Base-by-base conservation (phyloP, 2,888 invertebrate genomes). In the Gisinianus flammeolus region DNA sequence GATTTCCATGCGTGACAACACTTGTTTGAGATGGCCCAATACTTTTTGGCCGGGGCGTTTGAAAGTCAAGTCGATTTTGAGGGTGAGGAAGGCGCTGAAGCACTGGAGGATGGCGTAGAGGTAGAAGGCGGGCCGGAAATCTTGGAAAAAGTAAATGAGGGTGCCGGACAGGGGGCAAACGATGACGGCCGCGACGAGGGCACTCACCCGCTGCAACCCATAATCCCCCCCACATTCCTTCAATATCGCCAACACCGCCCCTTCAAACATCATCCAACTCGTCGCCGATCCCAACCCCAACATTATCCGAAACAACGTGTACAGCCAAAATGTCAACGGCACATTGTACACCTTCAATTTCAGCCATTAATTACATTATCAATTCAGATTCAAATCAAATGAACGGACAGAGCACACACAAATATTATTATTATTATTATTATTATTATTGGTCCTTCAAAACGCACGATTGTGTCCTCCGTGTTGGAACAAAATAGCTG, bases 251-350 rank as follows among this genome's bases (percentile, higher is more conserved):
- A 93, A 92, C 2, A 92, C 93, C 0, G 93, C 93, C 0, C 93
- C 87, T 87, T 93, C 93, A 86, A 93, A 93, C 92, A 93, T 93
- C 31, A 93, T 92, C 86, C 92, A 93, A 0, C 92, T 91, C 1
- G 93, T 93, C 10, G 85, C 85, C 58, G 85, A 83, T 24, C 83
- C 79, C 66, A 85, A 76, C 0, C 93, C 92, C 8, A 85, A 80
- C 19, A 85, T 73, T 8, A 85, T 79, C 28, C 86, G 77, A 28
- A 85, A 79, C 26, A 85, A 71, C 6, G 85, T 85, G 86, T 93
- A 93, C 0, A 91, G 85, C 92, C 93, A 93, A 86, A 93, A 93
- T 0, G 93, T 93, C 76, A 92, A 87, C 0, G 87, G 86, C 22
- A 91, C 89, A 85, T 93, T 91, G 79, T 91, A 68, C 10, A 73